A percentile compares a stretch with the other conserved stretches of the same genome.
These are phyloP conservation scores for Zosterops borbonicus DNA, from an alignment of 2,113 vertebrate genomes.

Conservation along the genomic window DNA sequence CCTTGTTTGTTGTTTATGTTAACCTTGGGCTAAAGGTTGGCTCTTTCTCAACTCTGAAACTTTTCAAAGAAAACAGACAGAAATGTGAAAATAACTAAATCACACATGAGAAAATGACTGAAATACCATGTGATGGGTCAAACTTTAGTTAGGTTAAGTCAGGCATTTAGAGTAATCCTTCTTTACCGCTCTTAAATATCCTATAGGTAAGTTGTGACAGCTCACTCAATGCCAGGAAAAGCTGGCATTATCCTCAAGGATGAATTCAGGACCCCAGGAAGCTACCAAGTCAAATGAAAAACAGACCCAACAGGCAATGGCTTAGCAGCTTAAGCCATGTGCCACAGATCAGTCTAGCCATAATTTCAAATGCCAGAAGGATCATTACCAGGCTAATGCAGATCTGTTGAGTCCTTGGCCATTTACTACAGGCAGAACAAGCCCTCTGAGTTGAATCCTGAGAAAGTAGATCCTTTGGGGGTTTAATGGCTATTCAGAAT, in stretches of 20 bases:
- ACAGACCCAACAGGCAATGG: neutral
- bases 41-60: conserved; percentile 42
- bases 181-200: neutral
- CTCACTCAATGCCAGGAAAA: neutral
- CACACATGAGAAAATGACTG: neutral
- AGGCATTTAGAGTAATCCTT: neutral
- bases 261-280: conserved; percentile 33
- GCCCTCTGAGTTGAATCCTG: neutral
- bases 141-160: conserved; percentile 18
- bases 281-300: conserved; percentile 36
- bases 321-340: neutral
- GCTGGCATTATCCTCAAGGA: neutral
- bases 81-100: conserved; percentile 62
- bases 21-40: conserved; percentile 39
- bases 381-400: conserved; percentile 16
- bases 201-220: neutral
- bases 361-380: conserved; percentile 19
- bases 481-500: neutral
- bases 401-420: conserved; percentile 9
- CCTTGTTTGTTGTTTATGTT: conserved; percentile 46
- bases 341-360: neutral
- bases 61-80: conserved; percentile 64
- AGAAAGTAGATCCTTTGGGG: neutral
- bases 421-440: neutral
- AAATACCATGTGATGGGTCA: neutral